Base-by-base conservation (phyloP, 2,113 vertebrate species). In the Lepisosteus osseus region DNA sequence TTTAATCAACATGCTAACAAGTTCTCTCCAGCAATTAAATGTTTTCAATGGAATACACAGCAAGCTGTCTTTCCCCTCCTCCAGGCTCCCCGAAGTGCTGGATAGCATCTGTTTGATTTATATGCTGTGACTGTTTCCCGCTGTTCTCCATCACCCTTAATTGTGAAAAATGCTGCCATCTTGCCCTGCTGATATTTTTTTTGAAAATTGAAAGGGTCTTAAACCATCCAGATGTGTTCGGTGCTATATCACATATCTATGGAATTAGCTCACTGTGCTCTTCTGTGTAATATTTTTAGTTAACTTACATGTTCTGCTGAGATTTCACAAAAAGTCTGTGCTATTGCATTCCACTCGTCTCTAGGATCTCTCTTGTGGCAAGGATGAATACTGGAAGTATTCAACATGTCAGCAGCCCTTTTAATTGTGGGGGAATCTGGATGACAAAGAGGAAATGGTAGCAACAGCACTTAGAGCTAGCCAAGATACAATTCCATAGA, bases 71-170 rank as follows among this genome's bases (percentile, higher is more conserved):
- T 84, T 79, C 80, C 78, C 82, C 79, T 74, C 77, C 79, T 80
- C 17, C 67, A 63, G 66, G 44, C 29, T 79, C 83, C 83, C 74
- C 13, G 62, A 85, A 80, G 83, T 79, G 79, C 82, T 88, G 79
- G 75, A 80, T 81, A 86, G 59, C 85, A 87, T 92, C 86, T 85
- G 65, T 65, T 82, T 92, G 92, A 94, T 93, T 89, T 91, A 92
- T 90, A 82, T 69, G 74, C 86, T 86, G 84, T 81, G 87, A 92
- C 85, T 90, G 89, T 89, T 92, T 90, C 90, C 90, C 91, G 89
- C 92, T 94, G 90, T 83, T 93, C 91, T 90, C 89, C 87, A 89
- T 95, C 92, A 92, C 83, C 79, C 78, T 85, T 92, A 92, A 92
- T 91, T 91, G 87, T 90, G 91, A 91, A 92, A 91, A 91, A 91